phyloP scores from a whole-genome alignment of 1,140 invertebrate genomes.

The Drosophila takahashii region DNA sequence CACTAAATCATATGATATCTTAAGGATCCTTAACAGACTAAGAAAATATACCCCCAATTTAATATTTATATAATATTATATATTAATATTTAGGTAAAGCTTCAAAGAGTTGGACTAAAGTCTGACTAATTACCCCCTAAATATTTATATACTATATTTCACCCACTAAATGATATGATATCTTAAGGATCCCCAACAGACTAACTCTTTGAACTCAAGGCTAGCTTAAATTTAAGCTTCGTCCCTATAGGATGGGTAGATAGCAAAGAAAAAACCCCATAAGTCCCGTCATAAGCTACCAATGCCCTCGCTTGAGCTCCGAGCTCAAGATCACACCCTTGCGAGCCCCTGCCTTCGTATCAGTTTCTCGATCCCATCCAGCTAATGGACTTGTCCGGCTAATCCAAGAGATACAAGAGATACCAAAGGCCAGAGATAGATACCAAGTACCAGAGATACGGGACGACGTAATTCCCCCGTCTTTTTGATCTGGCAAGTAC shows the following conservation, averaged over 20 bases:
- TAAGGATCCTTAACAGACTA: too few species aligned
- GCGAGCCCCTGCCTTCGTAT: constrained; percentile 17
- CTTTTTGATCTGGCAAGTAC: constrained; percentile 31
- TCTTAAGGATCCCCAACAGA: too few species aligned
- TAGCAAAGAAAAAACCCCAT: background rate
- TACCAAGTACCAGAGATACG: background rate
- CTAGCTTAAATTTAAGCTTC: background rate
- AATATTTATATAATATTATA: too few species aligned
- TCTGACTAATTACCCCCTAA: too few species aligned
- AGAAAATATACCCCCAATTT: too few species aligned
- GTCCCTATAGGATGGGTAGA: background rate
- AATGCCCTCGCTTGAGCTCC: constrained; percentile 22
- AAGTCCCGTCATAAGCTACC: background rate
- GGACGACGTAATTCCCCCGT: constrained; percentile 64
- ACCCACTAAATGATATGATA: too few species aligned
- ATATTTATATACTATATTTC: too few species aligned
- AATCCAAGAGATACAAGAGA: constrained; percentile 25
- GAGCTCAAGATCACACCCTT: constrained; percentile 35
- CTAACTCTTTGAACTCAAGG: too few species aligned
- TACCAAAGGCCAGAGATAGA: background rate
- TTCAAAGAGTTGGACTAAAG: too few species aligned
- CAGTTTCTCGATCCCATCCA: constrained; percentile 9
- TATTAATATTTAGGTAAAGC: too few species aligned
- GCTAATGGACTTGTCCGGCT: constrained; percentile 48
- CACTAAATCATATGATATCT: too few species aligned